Conservation (phyloP, 2,888 invertebrate species). For the Diaphora mendica region DNA sequence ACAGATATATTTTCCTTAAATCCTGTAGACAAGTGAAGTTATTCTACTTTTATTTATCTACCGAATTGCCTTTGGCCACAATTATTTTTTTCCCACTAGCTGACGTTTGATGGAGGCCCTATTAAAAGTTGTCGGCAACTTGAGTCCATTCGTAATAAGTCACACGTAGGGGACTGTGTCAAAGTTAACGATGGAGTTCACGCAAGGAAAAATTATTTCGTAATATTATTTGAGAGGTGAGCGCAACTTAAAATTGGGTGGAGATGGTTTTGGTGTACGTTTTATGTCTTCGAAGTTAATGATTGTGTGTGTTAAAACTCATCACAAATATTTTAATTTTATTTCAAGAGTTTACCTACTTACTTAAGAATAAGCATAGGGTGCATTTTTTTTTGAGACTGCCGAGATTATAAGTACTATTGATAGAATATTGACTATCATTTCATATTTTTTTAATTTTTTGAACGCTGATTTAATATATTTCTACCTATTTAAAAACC, state of each 20-base stretch:
- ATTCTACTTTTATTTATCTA: conserved; percentile 15
- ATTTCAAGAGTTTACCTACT: too few species aligned
- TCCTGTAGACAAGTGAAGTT: conserved; percentile 10
- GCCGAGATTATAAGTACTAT: too few species aligned
- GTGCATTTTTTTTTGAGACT: too few species aligned
- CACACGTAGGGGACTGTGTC: conserved; percentile 46
- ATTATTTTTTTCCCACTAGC: conserved; percentile 49
- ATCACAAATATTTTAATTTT: too few species aligned
- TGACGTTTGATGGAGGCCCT: conserved; percentile 60
- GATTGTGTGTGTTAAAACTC: neutral
- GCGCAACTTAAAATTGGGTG: conserved; percentile 36
- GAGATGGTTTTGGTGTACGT: conserved; percentile 14
- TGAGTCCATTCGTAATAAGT: conserved; percentile 56
- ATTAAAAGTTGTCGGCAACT: conserved; percentile 68
- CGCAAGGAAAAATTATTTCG: conserved; percentile 36
- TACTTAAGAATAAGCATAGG: too few species aligned
- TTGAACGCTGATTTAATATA: too few species aligned
- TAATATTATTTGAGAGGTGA: conserved; percentile 39
- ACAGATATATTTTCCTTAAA: too few species aligned
- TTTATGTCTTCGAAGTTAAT: neutral
- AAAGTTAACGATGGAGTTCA: conserved; percentile 48
- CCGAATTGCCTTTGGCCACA: conserved; percentile 34
- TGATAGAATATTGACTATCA: too few species aligned
- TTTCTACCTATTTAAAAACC: too few species aligned
- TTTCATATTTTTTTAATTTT: too few species aligned